phyloP scores from a whole-genome alignment of 2,113 vertebrate genomes.

The Takifugu bimaculatus region DNA sequence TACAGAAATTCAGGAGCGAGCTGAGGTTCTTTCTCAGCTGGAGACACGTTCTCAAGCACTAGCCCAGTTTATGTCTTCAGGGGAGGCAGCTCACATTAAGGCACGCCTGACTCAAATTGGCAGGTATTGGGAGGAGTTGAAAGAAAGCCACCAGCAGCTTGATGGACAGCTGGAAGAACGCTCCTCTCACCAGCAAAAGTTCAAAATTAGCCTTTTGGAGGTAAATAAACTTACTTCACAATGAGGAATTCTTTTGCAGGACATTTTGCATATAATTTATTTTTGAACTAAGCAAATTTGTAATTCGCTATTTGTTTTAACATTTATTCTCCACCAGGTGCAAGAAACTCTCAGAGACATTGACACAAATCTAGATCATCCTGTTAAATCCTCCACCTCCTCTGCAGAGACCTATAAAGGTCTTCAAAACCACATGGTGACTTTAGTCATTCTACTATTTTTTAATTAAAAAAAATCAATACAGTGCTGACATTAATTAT shows the following conservation, averaged over 20 bases:
- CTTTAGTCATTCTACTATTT: neutral
- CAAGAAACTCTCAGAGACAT: constrained; percentile 75
- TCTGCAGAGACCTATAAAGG: constrained; percentile 81
- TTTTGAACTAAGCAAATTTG: neutral
- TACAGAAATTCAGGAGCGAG: constrained; percentile 75
- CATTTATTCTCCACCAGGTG: constrained; percentile 65
- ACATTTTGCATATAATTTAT: neutral
- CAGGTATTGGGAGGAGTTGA: constrained; percentile 90
- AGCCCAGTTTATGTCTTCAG: constrained; percentile 84
- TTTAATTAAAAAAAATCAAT: neutral
- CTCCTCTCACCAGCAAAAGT: constrained; percentile 81
- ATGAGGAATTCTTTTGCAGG: neutral
- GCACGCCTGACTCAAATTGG: constrained; percentile 87
- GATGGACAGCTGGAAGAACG: constrained; percentile 80
- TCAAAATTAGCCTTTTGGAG: constrained; percentile 79
- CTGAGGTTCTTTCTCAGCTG: constrained; percentile 71
- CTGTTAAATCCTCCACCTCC: constrained; percentile 80
- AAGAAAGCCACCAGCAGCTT: constrained; percentile 79
- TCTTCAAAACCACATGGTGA: constrained; percentile 87
- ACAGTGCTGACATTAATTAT: neutral
- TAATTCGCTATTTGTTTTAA: neutral
- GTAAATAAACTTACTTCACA: constrained; percentile 54
- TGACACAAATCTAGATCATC: constrained; percentile 75
- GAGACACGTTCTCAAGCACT: constrained; percentile 83
- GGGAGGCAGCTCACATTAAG: constrained; percentile 88